Evolutionary conservation across 2,113 vertebrate genomes (phyloP).

Genomic region (Siphamia tubifer): DNA sequence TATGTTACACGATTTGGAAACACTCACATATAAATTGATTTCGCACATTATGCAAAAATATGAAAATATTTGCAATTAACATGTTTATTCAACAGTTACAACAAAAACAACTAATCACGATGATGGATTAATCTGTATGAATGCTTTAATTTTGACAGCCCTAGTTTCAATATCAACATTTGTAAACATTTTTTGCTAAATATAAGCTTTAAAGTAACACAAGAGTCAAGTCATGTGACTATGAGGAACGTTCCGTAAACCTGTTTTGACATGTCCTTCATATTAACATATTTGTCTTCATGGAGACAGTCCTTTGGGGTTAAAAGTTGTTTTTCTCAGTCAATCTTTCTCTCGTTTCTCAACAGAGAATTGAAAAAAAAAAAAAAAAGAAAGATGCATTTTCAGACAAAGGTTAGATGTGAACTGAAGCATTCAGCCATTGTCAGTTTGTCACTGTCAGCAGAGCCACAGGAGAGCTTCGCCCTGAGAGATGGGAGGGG

Average conservation of each 20-base stretch:
- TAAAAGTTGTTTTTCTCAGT: neutral
- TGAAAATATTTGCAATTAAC: no score
- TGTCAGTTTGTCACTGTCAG: slow-evolving; percentile 71
- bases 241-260: neutral
- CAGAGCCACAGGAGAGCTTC: slow-evolving; percentile 43
- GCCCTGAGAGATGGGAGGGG: neutral
- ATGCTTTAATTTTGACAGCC: no score
- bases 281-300: slow-evolving; percentile 3
- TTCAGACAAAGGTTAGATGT: slow-evolving; percentile 25
- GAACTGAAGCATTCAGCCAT: slow-evolving; percentile 53
- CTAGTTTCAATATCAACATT: no score
- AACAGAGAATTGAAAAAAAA: neutral
- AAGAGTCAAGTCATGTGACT: neutral
- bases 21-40: no score
- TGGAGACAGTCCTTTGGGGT: slow-evolving; percentile 2
- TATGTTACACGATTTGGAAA: no score
- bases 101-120: no score
- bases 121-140: no score
- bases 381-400: neutral
- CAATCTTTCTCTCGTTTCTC: slow-evolving; percentile 1
- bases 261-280: neutral
- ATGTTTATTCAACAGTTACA: no score
- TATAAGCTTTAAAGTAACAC: neutral
- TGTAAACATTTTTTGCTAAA: no score
- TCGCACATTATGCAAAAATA: no score